Conservation (phyloP, 2,113 vertebrate genomes). For the Megaceryle maxima region DNA sequence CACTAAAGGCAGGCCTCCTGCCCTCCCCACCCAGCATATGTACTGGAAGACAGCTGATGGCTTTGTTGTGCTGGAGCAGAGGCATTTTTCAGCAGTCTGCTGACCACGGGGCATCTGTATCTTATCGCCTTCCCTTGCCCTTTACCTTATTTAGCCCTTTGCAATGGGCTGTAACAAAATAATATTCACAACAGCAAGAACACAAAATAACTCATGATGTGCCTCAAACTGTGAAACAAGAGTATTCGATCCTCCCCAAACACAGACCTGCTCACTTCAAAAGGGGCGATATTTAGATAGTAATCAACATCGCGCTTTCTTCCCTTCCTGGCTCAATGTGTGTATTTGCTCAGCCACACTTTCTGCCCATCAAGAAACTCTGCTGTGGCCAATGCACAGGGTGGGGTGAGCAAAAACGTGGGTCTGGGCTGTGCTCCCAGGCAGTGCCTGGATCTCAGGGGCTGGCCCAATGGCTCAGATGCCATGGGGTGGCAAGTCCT, state of each 20-base stretch:
- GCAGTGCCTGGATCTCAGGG: background rate
- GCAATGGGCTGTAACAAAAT: background rate
- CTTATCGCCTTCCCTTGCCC: background rate
- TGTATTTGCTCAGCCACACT: background rate
- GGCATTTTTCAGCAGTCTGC: background rate
- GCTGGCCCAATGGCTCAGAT: fast-evolving
- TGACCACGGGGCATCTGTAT: background rate
- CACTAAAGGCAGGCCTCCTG: background rate
- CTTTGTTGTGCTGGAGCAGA: background rate
- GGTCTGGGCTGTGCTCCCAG: background rate
- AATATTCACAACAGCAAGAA: background rate
- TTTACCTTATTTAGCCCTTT: conserved; percentile 48
- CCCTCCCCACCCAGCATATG: background rate
- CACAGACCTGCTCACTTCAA: conserved; percentile 11
- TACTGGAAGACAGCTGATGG: background rate
- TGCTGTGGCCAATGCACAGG: fast-evolving
- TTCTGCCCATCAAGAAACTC: background rate
- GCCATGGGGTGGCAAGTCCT: background rate
- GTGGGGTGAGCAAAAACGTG: fast-evolving
- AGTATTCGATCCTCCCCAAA: conserved; percentile 7
- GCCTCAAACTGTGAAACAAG: conserved; percentile 48
- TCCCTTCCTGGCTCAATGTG: background rate
- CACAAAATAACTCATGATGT: conserved; percentile 41
- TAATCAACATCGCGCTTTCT: background rate
- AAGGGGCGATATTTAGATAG: conserved; percentile 22